These are phyloP conservation scores for Parauchenoglanis punctatus DNA, from an alignment of 2,797 vertebrate genomes.

Conservation along the genomic window DNA sequence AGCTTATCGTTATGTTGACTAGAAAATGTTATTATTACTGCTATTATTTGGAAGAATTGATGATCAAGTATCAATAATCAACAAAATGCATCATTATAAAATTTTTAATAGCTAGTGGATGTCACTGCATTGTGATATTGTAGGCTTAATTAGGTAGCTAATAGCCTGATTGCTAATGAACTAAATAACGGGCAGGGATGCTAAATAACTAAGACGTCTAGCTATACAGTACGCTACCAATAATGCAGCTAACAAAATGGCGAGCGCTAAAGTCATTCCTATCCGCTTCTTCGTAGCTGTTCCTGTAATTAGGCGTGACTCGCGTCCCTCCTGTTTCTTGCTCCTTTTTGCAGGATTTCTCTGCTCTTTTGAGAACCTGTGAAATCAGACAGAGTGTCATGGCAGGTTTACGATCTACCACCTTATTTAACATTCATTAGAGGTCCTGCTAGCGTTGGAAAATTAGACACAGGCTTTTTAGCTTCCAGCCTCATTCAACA, in stretches of 20 bases:
- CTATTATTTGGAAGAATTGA: neutral
- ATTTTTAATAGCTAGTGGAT: neutral
- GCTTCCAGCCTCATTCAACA: neutral
- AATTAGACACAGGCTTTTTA: conserved; percentile 2
- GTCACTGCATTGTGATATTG: neutral
- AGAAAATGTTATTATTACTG: neutral
- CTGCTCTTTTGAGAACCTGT: neutral
- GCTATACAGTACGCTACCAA: neutral
- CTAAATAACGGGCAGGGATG: neutral
- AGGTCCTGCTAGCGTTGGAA: neutral
- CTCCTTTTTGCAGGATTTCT: neutral
- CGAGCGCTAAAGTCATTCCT: neutral
- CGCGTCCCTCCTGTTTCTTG: neutral
- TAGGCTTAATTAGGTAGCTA: neutral
- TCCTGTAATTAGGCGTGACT: neutral
- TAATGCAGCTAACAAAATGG: neutral
- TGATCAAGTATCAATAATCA: neutral
- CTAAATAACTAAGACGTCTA: neutral
- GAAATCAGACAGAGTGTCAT: neutral
- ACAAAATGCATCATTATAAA: neutral
- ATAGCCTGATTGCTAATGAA: neutral
- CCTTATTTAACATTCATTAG: conserved; percentile 11
- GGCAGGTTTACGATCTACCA: neutral
- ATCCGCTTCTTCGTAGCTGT: neutral
- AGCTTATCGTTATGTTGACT: neutral